Conservation (phyloP, 2,888 invertebrate species). For the Automeris io region DNA sequence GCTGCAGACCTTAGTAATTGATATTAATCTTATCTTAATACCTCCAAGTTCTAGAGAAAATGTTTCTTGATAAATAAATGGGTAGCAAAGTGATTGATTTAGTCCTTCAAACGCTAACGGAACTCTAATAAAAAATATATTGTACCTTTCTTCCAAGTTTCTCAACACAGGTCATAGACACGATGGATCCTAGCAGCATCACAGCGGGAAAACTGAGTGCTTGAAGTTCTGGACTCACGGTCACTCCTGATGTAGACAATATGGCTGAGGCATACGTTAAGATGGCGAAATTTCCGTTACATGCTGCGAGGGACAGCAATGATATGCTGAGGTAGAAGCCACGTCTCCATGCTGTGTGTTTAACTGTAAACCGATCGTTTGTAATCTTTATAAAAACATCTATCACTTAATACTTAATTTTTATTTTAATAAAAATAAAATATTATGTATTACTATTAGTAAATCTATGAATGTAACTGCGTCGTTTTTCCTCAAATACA, state of each 20-base stretch:
- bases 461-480: too few species aligned
- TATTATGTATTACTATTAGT: too few species aligned
- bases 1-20: too few species aligned
- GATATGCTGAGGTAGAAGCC: constrained; percentile 30
- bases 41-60: too few species aligned
- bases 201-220: constrained; percentile 48
- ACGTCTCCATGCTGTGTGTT: constrained; percentile 39
- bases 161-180: constrained; percentile 48
- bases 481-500: too few species aligned
- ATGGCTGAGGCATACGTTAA: constrained; percentile 45
- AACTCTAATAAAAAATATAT: background rate
- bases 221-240: constrained; percentile 47
- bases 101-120: too few species aligned
- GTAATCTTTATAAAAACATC: background rate
- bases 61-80: too few species aligned
- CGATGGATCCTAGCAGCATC: constrained; percentile 45
- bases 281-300: constrained; percentile 45
- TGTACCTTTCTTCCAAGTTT: constrained; percentile 52
- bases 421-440: too few species aligned
- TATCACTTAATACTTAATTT: too few species aligned
- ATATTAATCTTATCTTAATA: too few species aligned
- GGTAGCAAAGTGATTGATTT: too few species aligned
- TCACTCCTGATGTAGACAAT: constrained; percentile 41
- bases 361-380: constrained; percentile 28
- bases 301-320: constrained; percentile 28